Conservation (phyloP, 2,113 vertebrate genomes). For the Trematocara nigrifrons region DNA sequence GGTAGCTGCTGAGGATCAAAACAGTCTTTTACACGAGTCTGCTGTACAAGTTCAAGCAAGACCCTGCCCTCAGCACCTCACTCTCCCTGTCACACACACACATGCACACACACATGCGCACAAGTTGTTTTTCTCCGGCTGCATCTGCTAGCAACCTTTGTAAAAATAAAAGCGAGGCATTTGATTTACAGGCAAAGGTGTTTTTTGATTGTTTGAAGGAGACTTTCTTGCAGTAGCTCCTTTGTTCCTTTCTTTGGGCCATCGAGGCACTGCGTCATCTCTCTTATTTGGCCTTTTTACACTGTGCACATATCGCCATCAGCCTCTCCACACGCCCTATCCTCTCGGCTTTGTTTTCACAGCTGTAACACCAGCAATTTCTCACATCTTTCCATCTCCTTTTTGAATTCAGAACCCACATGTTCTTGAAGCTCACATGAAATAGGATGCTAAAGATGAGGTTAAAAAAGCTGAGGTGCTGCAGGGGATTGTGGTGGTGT, state of each 20-base stretch:
- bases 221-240: background rate
- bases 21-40: slow-evolving; percentile 55
- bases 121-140: slow-evolving; percentile 29
- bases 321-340: background rate
- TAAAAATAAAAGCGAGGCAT: background rate
- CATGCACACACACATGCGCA: background rate
- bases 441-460: background rate
- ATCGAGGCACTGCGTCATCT: background rate
- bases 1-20: slow-evolving; percentile 46
- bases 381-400: background rate
- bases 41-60: slow-evolving; percentile 56
- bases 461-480: background rate
- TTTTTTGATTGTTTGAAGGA: background rate
- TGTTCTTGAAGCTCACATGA: background rate
- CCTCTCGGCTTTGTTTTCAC: slow-evolving; percentile 30
- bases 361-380: slow-evolving; percentile 21
- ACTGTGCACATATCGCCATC: background rate
- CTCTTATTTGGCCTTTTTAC: slow-evolving; percentile 8
- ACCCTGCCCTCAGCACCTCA: slow-evolving; percentile 29
- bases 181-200: background rate
- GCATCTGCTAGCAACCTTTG: background rate
- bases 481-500: background rate
- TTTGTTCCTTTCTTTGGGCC: background rate
- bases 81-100: background rate
- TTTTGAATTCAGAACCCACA: slow-evolving; percentile 4